Evolutionary conservation across 2,113 vertebrate species (phyloP).

Genomic region (Apistogramma diplotaenia): DNA sequence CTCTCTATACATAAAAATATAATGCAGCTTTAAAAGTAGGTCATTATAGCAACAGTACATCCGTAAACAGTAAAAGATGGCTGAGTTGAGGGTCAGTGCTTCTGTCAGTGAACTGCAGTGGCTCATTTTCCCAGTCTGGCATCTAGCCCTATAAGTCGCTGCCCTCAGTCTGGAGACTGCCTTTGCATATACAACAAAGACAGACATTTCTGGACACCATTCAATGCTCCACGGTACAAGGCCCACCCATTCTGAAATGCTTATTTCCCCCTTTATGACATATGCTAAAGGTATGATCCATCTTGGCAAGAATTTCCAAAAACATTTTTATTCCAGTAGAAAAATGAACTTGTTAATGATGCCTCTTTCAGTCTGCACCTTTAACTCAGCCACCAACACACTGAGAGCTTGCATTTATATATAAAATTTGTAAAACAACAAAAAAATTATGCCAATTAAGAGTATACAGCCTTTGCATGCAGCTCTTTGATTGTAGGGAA

Average conservation of each 20-base stretch:
- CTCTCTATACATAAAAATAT: slow-evolving; percentile 14
- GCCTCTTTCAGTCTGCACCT: background rate
- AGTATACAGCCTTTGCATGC: background rate
- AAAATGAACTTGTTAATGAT: background rate
- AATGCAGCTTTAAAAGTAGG: slow-evolving; percentile 37
- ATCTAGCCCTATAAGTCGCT: slow-evolving; percentile 41
- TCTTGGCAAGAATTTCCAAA: background rate
- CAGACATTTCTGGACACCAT: slow-evolving; percentile 37
- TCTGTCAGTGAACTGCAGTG: slow-evolving; percentile 58
- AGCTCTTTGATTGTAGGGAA: background rate
- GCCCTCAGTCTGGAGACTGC: slow-evolving; percentile 38
- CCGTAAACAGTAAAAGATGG: slow-evolving; percentile 51
- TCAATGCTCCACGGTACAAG: slow-evolving; percentile 24
- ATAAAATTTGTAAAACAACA: too few relatives aligned
- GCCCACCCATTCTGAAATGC: slow-evolving; percentile 35
- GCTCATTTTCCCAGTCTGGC: slow-evolving; percentile 57
- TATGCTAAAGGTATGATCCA: background rate
- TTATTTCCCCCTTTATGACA: slow-evolving; percentile 1
- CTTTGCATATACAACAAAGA: slow-evolving; percentile 43
- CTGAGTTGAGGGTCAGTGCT: slow-evolving; percentile 52
- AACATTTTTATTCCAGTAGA: background rate
- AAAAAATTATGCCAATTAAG: background rate
- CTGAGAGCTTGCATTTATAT: background rate
- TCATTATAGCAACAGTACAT: slow-evolving; percentile 41
- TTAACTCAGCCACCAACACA: background rate